These are phyloP conservation scores for Eurystomus glaucurus DNA, from an alignment of 2,797 vertebrate genomes.

Conservation along the genomic window DNA sequence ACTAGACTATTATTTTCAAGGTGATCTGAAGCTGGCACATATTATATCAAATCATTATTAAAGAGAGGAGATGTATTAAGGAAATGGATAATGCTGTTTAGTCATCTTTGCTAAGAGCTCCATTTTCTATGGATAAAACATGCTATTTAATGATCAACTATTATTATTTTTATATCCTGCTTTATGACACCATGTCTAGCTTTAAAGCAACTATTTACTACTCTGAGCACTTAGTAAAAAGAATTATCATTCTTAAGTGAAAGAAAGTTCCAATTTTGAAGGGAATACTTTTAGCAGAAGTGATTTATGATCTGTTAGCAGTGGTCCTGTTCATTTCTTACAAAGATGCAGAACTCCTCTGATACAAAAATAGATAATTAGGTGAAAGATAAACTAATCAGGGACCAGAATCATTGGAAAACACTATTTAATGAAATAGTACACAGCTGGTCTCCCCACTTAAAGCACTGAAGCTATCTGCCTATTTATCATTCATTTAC, in stretches of 20 bases:
- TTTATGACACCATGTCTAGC: constrained; percentile 32
- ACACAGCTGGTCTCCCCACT: not conserved
- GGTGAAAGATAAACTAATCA: not conserved
- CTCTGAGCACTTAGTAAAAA: constrained; percentile 24
- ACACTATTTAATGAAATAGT: not conserved
- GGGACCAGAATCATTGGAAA: not conserved
- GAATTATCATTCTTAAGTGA: not conserved
- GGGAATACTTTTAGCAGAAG: not conserved
- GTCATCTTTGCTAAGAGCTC: constrained; percentile 37
- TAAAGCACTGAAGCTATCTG: not conserved
- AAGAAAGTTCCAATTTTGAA: constrained; percentile 5
- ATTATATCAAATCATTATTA: constrained; percentile 17
- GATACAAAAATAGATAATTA: not conserved
- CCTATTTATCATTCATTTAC: not conserved
- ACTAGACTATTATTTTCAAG: not conserved
- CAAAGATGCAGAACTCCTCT: not conserved
- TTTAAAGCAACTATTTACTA: constrained; percentile 53
- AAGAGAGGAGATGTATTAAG: constrained; percentile 19
- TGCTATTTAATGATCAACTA: constrained; percentile 48
- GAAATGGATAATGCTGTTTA: constrained; percentile 19
- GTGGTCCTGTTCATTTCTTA: not conserved
- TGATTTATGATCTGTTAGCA: not conserved
- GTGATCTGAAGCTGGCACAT: not conserved
- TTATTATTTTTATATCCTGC: constrained; percentile 42
- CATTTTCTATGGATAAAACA: constrained; percentile 38